Evolutionary conservation across 2,888 invertebrate species (phyloP), one percentile per base, ranked within the genome.

Genomic region (Drosophila koepferae): DNA sequence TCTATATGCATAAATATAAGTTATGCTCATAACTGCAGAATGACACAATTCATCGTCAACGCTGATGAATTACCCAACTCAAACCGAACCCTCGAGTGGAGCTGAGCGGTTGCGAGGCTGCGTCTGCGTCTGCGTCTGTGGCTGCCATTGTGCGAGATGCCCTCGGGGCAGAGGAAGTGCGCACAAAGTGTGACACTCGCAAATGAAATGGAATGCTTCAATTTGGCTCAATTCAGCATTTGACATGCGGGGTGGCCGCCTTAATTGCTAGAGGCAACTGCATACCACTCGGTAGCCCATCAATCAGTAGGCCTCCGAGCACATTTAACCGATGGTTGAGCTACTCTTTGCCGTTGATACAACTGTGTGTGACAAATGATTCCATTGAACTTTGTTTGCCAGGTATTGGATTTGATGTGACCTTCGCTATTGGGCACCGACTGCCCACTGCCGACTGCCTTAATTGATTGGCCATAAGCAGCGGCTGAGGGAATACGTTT

Each of bases 191-290:
- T 87, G 85, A 85, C 85, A 89, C 88, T 89, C 72, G 70, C 90
- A 70, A 87, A 77, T 85, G 77, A 89, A 87, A 85, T 85, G 90
- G 85, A 89, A 80, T 80, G 70, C 86, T 85, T 89, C 81, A 85
- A 85, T 85, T 85, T 85, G 90, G 80, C 77, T 89, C 88, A 89
- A 89, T 85, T 85, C 85, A 82, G 56, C 63, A 72, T 77, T 85
- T 85, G 85, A 89, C 90, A 85, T 85, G 88, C 86, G 85, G 85
- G 85, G 85, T 89, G 88, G 88, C 85, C 79, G 54, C 82, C 71
- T 85, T 85, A 85, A 85, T 85, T 85, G 90, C 59, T 85, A 59
- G 65, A 72, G 61, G 41, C 70, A 72, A 54, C 59, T 54, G 43
- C 38, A 59, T 18, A 36, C 55, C 56, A 71, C 69, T 46, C 40